Percentiles rank a stretch among this genome's conserved stretches.
Evolutionary conservation across 1,140 invertebrate genomes (phyloP).

Genomic region (Nilaparvata lugens): DNA sequence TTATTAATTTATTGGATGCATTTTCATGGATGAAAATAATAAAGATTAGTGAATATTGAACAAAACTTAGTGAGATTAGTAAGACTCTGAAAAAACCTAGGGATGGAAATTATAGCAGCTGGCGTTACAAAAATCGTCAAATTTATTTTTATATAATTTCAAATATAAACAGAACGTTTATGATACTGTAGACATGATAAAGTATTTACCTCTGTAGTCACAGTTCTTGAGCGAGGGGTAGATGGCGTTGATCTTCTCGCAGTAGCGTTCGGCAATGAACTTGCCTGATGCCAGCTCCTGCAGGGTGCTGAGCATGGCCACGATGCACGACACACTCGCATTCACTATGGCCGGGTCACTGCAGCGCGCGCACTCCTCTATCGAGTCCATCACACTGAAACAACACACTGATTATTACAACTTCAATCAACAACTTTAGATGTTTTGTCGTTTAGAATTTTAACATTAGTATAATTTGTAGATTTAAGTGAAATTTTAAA

Average conservation of each 20-base stretch:
- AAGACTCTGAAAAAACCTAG: no score
- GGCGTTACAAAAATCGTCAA: no score
- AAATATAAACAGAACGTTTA: not conserved
- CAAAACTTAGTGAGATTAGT: no score
- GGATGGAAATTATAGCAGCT: no score
- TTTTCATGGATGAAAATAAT: no score
- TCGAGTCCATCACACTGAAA: constrained; percentile 78
- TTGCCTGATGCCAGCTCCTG: constrained; percentile 68
- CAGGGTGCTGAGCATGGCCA: constrained; percentile 69
- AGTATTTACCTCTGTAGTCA: constrained; percentile 54
- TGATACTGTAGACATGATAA: no score
- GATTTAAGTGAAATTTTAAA: no score
- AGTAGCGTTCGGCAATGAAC: constrained; percentile 43
- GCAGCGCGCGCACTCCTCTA: constrained; percentile 71
- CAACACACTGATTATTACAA: constrained; percentile 21
- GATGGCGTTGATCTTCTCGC: constrained; percentile 55
- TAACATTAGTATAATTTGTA: no score
- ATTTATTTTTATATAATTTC: not conserved
- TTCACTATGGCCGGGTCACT: constrained; percentile 60
- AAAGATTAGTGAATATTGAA: no score
- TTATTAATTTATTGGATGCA: no score
- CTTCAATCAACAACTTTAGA: not conserved
- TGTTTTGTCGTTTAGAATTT: no score
- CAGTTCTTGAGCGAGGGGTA: constrained; percentile 66
- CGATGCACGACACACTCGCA: constrained; percentile 74